Base-by-base conservation (phyloP, 2,888 invertebrate genomes). In the Notocelia uddmanniana region DNA sequence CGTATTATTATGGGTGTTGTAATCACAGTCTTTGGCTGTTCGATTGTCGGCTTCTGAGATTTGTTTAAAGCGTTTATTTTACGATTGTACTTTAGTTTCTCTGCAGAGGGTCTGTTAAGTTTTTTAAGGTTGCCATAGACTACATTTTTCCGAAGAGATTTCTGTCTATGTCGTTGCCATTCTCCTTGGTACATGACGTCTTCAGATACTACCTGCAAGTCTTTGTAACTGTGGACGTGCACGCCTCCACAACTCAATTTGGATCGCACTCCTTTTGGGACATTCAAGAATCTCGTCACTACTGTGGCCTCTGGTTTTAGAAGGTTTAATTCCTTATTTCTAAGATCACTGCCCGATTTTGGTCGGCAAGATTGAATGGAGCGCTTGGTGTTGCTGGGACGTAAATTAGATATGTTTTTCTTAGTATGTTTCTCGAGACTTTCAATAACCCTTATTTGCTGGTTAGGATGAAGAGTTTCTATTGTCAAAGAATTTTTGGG, bases 161-260 rank as follows among this genome's bases (percentile, higher is more conserved):
- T 85, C 9, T 83, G 80, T 9, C 76, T 83, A 48, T 78, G 77
- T 62, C 78, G 80, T 76, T 91, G 88, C 93, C 92, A 93, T 69
- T 89, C 82, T 59, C 93, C 92, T 82, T 91, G 92, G 75, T 83
- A 93, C n/a, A 92, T 78, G 26, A 93, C 82, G 77, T 93, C 93
- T 78, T 92, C 89, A 31, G 84, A 89, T 13, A 80, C 31, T 8
- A 31, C 74, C 75, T 85, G 79, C 77, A 81, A 88, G 54, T 90
- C 85, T 78, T 80, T 90, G 70, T 86, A 93, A 77, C 92, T 92
- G 72, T 92, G 89, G n/a, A 93, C 82, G 76, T 90, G 85, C 21
- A 91, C 83, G 26, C 88, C 90, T 50, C 91, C 91, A 76, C 82
- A 86, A 67, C 84, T 82, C 52, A 93, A 76, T 74, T 79, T 88